phyloP scores from a whole-genome alignment of 2,113 vertebrate genomes.

The Chauna torquata region DNA sequence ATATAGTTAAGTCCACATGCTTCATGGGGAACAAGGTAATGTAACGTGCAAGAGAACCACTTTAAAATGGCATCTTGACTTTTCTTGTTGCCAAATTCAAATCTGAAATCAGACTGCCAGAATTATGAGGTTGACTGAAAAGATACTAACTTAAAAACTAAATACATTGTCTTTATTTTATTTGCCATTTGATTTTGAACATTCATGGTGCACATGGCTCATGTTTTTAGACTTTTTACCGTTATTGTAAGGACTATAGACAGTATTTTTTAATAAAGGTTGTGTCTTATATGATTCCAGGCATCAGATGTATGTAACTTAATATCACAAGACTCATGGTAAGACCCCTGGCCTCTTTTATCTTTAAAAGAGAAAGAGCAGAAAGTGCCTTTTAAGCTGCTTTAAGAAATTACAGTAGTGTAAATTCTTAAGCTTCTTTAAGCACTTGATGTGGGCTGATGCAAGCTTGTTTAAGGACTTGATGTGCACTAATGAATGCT shows the following conservation, averaged over 20 bases:
- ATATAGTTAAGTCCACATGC: not conserved
- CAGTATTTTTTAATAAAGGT: not conserved
- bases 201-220: not conserved
- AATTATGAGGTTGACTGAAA: not conserved
- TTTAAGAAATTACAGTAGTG: not conserved
- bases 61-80: not conserved
- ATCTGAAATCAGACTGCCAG: not conserved
- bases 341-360: not conserved
- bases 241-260: not conserved
- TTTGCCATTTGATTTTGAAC: not conserved
- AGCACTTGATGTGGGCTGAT: not conserved
- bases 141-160: not conserved
- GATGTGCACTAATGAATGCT: not conserved
- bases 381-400: not conserved
- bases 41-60: rapidly evolving
- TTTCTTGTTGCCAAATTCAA: not conserved
- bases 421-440: not conserved
- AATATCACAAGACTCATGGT: rapidly evolving
- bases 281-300: not conserved
- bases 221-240: not conserved
- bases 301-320: not conserved
- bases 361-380: not conserved
- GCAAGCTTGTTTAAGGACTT: not conserved
- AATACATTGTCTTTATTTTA: not conserved
- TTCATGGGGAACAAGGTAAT: not conserved